Evolutionary conservation across 2,888 invertebrate species (phyloP), one percentile per base, ranked within the genome.

Genomic region (Tachina lurida): DNA sequence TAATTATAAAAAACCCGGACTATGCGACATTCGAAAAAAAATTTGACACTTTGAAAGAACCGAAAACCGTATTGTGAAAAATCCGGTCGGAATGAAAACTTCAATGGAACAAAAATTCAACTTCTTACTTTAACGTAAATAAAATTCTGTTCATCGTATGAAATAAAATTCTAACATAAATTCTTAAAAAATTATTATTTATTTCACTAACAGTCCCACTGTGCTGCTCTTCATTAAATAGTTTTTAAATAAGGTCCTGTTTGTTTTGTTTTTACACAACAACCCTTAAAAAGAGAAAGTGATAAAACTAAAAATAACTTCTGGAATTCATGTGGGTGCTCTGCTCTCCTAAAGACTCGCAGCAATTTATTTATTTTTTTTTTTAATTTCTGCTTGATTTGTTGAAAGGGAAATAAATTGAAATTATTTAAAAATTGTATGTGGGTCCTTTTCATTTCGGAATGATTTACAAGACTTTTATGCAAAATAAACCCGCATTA

Each of bases 251-350:
- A 31, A 31, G 31, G 31, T 31, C 31, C 31, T 31, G 31, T 31
- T 31, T 31, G 31, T 31, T 31, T 31, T 31, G 31, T 31, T 7
- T 31, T 31, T 31, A 17, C n/a, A 7, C 22, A 67, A 7, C 74
- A 74, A 63, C 80, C 80, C 80, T 41, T 49, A 45, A 52, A 78
- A 39, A n/a, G 8, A 13, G 17, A 31, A 17, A 12, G 39, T 62
- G 22, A 52, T 52, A 52, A 60, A 67, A 77, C 15, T 1, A 43
- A 63, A 82, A 77, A 65, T 71, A 71, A 83, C 82, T 63, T 17
- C 58, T 83, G 83, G 77, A 76, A 74, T 65, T 77, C 52, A 83
- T 83, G 71, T 65, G 83, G 83, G 83, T 19, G 83, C 77, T 58
- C 15, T 60, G 22, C 22, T 22, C 22, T 22, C 22, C 22, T 31